phyloP scores from a whole-genome alignment of 2,888 invertebrate genomes.

The Branchipolynoe longqiensis region DNA sequence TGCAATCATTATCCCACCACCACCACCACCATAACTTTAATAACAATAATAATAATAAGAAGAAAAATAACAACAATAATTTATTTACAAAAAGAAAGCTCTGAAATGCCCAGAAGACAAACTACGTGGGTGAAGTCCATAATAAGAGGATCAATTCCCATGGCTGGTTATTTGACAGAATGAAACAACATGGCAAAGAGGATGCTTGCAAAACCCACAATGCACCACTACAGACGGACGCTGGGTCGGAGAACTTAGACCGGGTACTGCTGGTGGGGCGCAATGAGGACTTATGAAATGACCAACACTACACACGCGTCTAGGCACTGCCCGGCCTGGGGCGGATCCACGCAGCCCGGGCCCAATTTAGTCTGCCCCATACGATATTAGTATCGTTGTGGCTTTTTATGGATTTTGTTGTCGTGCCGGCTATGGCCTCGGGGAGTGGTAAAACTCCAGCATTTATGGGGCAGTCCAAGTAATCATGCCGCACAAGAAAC shows the following conservation, averaged over 20 bases:
- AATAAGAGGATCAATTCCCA: too few relatives aligned
- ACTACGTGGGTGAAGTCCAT: too few relatives aligned
- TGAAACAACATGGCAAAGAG: too few relatives aligned
- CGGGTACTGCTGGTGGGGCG: slow-evolving; percentile 1
- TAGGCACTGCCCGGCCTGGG: neutral
- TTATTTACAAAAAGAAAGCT: neutral
- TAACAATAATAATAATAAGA: too few relatives aligned
- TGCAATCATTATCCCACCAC: neutral
- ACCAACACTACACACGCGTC: slow-evolving; percentile 37
- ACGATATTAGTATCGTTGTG: slow-evolving; percentile 51
- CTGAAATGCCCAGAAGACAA: neutral
- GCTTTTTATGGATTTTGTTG: slow-evolving; percentile 57
- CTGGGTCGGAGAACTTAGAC: slow-evolving; percentile 33
- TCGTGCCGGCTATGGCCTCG: neutral
- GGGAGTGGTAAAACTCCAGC: slow-evolving; percentile 29
- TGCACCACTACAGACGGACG: too few relatives aligned
- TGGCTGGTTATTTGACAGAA: too few relatives aligned
- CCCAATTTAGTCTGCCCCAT: slow-evolving; percentile 52
- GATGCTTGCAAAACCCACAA: too few relatives aligned
- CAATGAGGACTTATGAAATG: slow-evolving; percentile 40
- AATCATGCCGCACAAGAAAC: slow-evolving; percentile 23
- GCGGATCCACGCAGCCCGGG: slow-evolving; percentile 9
- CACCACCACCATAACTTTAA: too few relatives aligned
- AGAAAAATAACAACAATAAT: neutral
- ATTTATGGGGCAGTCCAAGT: slow-evolving; percentile 46